These are phyloP conservation scores for Ernsta delagoae DNA, from an alignment of 2,888 invertebrate genomes.

Conservation along the genomic window DNA sequence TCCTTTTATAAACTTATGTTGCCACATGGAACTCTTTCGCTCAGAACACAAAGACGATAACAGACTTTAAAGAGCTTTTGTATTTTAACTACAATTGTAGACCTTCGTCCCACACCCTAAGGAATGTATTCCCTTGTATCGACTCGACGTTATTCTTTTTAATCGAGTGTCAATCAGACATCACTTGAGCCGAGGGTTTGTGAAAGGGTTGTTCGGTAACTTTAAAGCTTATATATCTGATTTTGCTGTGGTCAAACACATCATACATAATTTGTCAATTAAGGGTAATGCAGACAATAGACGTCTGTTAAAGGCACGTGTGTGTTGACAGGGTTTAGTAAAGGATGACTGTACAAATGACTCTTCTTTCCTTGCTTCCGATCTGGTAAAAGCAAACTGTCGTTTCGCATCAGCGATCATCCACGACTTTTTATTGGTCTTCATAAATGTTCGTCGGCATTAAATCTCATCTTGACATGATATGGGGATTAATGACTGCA, in stretches of 20 bases:
- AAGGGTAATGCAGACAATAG: neutral
- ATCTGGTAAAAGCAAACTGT: slow-evolving; percentile 29
- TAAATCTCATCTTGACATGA: slow-evolving; percentile 71
- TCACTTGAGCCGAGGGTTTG: slow-evolving; percentile 35
- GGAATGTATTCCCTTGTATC: slow-evolving; percentile 8
- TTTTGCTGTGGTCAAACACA: slow-evolving; percentile 6
- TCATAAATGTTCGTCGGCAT: slow-evolving; percentile 55
- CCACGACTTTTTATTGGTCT: slow-evolving; percentile 62
- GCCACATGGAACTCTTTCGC: slow-evolving; percentile 7
- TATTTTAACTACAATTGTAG: neutral
- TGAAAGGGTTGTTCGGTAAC: slow-evolving; percentile 5
- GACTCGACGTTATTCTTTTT: slow-evolving; percentile 28
- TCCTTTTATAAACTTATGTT: neutral
- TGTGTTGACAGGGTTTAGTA: neutral
- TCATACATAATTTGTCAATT: slow-evolving; percentile 3
- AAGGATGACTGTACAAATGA: neutral
- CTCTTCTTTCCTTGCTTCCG: slow-evolving; percentile 1
- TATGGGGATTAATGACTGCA: slow-evolving; percentile 73
- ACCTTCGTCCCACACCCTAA: slow-evolving; percentile 8
- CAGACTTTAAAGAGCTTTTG: neutral
- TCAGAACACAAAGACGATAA: slow-evolving; percentile 12
- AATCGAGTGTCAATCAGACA: slow-evolving; percentile 43
- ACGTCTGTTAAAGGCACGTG: neutral
- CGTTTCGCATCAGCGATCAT: slow-evolving; percentile 48
- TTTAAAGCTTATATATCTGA: slow-evolving; percentile 8